A percentile compares a stretch with the other conserved stretches of the same genome.
These are phyloP conservation scores for Numenius phaeopus DNA, from an alignment of 2,797 vertebrate genomes.

Conservation along the genomic window DNA sequence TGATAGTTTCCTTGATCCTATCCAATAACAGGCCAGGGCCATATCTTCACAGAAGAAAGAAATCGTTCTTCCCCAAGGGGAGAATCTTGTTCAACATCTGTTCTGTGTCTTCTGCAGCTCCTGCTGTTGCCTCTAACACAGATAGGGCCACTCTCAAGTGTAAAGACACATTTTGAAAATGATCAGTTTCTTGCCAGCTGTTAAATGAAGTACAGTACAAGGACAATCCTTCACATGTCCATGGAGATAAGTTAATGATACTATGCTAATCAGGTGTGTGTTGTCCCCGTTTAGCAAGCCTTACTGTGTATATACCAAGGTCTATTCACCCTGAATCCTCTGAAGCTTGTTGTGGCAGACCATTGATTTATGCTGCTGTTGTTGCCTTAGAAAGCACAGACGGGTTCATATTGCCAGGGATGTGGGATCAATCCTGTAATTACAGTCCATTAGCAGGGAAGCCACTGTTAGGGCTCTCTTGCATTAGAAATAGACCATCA, in stretches of 20 bases:
- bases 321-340: constrained; percentile 16
- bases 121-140: background rate
- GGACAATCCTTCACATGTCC: constrained; percentile 7
- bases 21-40: background rate
- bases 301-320: background rate
- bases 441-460: constrained; percentile 65
- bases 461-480: constrained; percentile 36
- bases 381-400: constrained; percentile 47
- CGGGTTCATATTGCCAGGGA: constrained; percentile 42
- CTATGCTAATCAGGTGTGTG: constrained; percentile 1
- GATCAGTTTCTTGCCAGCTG: constrained; percentile 47
- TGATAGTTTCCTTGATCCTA: background rate
- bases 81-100: constrained; percentile 44
- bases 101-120: constrained; percentile 53
- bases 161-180: constrained; percentile 36
- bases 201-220: constrained; percentile 42
- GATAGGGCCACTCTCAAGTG: constrained; percentile 17
- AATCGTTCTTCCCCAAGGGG: constrained; percentile 5
- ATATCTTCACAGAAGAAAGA: background rate
- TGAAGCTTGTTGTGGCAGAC: constrained; percentile 3
- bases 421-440: constrained; percentile 70
- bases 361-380: constrained; percentile 48
- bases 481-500: constrained; percentile 62
- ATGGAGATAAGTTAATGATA: constrained; percentile 17
- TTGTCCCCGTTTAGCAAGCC: background rate